Conservation (phyloP, 2,113 vertebrate genomes). For the Eurystomus gularis region DNA sequence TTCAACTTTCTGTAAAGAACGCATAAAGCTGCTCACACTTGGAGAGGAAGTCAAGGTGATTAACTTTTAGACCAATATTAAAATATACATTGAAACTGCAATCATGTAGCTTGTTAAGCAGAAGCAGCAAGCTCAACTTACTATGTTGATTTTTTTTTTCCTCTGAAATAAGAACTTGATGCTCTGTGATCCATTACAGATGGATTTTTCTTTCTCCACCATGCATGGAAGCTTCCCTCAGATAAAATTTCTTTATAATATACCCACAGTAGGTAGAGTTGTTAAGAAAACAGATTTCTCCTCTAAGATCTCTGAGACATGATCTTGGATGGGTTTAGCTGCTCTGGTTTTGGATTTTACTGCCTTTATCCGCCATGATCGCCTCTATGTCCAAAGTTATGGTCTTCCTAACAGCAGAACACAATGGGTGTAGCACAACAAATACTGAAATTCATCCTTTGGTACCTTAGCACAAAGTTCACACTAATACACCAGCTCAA, state of each 20-base stretch:
- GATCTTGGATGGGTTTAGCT: background rate
- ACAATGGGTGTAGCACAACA: background rate
- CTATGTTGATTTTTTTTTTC: background rate
- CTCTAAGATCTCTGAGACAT: background rate
- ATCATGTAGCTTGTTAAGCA: background rate
- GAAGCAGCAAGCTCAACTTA: background rate
- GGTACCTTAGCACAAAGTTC: background rate
- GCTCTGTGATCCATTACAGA: background rate
- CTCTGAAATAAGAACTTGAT: background rate
- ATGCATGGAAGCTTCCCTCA: background rate
- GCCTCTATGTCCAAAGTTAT: background rate
- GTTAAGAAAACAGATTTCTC: conserved; percentile 22
- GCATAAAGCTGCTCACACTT: background rate
- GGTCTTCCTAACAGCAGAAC: background rate
- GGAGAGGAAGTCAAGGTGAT: background rate
- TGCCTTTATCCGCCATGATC: background rate
- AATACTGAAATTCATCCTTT: background rate
- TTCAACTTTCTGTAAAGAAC: background rate
- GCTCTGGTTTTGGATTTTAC: background rate
- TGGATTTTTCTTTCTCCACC: background rate
- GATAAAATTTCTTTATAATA: background rate
- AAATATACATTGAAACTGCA: background rate
- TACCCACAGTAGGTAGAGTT: background rate
- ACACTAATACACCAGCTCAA: background rate
- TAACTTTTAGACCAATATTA: background rate